Base-by-base conservation (phyloP, 2,113 vertebrate genomes). In the Dicerorhinus sumatrensis region DNA sequence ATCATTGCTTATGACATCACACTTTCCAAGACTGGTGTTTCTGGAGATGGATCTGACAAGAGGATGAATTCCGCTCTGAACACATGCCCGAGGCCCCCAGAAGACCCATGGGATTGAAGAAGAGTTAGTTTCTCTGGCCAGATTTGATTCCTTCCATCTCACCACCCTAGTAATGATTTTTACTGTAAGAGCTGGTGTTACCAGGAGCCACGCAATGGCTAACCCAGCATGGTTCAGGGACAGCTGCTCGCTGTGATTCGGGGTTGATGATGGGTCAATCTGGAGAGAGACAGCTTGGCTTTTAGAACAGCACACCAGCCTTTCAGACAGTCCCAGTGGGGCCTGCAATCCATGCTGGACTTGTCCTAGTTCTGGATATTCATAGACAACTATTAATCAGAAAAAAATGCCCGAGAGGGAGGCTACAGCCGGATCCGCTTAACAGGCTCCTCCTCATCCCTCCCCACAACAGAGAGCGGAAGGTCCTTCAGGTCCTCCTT, bases 401-500 rank as follows among this genome's bases (percentile, higher is more conserved):
- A 2, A 36, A 21, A 17, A 56, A 23, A 70, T 10, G 17, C 16
- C 25, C 39, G 2, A 13, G 70, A 25, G 1, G 14, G 27, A 21
- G 2, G 29, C 20, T 29, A 27, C 27, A 0, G 89, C 25, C 96
- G 62, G 97, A 29, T 0, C 83, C 0, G 0, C 23, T 69, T 3
- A 0, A 8, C 89, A 20, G 58, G 77, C 5, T 0, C 65, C 20
- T 31, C 29, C 14, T 65, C 65, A 42, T 42, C 5, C 42, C 42
- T 42, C 0, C 11, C n/a, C 0, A 2, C 2, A 6, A 12, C 0
- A 0, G 51, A 7, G 0, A 58, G 0, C 0, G 73, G 27, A 2
- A 98, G 86, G 56, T 97, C 97, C 7, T 36, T 33, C 0, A 98
- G 65, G 13, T 99, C 98, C 42, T 98, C 97, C 39, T 98, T 98